These are phyloP conservation scores for Zosterops pallidus DNA, from an alignment of 2,113 vertebrate species.

Conservation along the genomic window DNA sequence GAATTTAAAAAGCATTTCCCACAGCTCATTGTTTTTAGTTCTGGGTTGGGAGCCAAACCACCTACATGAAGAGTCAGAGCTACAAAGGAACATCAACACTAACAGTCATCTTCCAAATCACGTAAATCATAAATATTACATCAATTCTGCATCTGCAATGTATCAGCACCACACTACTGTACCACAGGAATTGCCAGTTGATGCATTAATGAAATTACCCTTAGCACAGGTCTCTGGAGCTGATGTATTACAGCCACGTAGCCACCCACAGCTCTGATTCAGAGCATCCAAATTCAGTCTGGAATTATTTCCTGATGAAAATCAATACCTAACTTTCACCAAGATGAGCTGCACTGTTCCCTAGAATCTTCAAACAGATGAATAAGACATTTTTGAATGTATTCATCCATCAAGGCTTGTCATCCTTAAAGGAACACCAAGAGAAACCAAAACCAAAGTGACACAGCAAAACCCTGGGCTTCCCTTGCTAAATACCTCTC, in stretches of 20 bases:
- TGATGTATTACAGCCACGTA: not conserved
- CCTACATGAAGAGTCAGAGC: not conserved
- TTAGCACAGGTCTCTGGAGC: not conserved
- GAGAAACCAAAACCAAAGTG: not conserved
- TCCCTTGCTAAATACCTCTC: not conserved
- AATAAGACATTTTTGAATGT: not conserved
- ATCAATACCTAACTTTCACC: not conserved
- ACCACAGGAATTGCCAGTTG: not conserved
- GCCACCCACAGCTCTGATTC: slow-evolving; percentile 4
- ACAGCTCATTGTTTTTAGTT: not conserved
- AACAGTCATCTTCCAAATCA: not conserved
- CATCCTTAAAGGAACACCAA: not conserved
- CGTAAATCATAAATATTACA: not conserved
- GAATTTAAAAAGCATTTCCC: not conserved
- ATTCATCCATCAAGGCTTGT: not conserved
- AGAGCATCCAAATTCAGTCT: not conserved
- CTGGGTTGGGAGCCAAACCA: not conserved
- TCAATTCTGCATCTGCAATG: not conserved
- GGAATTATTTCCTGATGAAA: not conserved
- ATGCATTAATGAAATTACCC: not conserved
- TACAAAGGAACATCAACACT: not conserved
- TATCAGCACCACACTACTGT: not conserved
- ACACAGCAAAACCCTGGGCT: slow-evolving; percentile 3
- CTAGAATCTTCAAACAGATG: not conserved
- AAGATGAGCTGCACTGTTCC: not conserved